phyloP scores from a whole-genome alignment of 2,113 vertebrate species.

The Callaeas wilsoni region DNA sequence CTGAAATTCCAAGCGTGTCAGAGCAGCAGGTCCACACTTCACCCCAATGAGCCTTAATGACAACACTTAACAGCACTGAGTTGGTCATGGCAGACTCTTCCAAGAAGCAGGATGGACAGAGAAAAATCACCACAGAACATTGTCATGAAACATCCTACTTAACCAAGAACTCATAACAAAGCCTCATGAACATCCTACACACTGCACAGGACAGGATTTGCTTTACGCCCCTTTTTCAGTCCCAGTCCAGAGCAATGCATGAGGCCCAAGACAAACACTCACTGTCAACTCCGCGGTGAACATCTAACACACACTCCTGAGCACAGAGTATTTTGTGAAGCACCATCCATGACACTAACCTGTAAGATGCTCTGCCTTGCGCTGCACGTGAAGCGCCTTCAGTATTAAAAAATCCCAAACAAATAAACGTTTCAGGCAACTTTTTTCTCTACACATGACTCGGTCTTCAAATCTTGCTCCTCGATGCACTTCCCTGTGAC shows the following conservation, averaged over 20 bases:
- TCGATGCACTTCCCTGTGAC: not conserved
- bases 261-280: not conserved
- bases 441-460: not conserved
- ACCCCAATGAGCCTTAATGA: not conserved
- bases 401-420: not conserved
- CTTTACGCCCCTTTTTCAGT: not conserved
- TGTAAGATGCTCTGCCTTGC: not conserved
- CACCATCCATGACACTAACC: not conserved
- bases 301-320: not conserved
- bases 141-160: not conserved
- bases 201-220: not conserved
- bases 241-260: not conserved
- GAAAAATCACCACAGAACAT: not conserved
- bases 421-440: not conserved
- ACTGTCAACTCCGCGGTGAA: not conserved
- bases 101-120: not conserved
- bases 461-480: not conserved
- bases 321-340: not conserved
- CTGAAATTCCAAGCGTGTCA: not conserved
- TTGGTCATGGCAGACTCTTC: not conserved
- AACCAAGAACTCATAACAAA: not conserved
- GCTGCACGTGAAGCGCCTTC: rapidly evolving
- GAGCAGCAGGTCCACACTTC: not conserved
- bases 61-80: not conserved
- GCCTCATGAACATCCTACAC: not conserved